phyloP scores from a whole-genome alignment of 2,113 vertebrate species.

The Phaethornis superciliosus region DNA sequence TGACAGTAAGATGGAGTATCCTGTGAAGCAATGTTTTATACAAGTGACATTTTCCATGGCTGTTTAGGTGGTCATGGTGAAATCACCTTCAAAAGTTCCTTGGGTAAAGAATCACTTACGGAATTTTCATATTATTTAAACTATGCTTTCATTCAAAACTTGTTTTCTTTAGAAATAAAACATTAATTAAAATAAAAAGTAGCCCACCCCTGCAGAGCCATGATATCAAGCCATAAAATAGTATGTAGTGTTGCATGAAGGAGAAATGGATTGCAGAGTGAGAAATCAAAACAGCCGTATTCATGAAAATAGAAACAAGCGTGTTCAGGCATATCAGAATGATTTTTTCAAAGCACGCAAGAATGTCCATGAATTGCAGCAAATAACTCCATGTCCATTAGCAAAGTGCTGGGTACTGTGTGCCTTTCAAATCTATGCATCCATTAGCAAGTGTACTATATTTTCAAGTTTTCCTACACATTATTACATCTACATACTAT shows the following conservation, averaged over 20 bases:
- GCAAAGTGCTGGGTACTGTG: conserved; percentile 8
- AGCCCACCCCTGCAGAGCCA: not conserved
- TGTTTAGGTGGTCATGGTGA: not conserved
- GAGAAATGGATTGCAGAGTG: conserved; percentile 6
- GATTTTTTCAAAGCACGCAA: not conserved
- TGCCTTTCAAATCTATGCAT: not conserved
- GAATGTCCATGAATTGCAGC: not conserved
- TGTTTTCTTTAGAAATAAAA: not conserved
- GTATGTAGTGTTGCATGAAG: conserved; percentile 3
- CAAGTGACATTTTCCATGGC: not conserved
- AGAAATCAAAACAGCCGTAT: not conserved
- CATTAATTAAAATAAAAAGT: not conserved
- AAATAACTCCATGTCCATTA: not conserved
- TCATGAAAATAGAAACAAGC: conserved; percentile 1
- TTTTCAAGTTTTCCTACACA: not conserved
- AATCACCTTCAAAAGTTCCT: not conserved
- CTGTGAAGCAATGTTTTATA: not conserved
- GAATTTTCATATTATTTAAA: not conserved
- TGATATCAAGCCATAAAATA: not conserved
- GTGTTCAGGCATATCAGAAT: conserved; percentile 1
- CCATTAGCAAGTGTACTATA: conserved; percentile 34
- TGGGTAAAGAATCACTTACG: not conserved
- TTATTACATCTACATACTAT: not conserved
- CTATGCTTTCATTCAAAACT: not conserved
- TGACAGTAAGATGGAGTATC: not conserved